Base-by-base conservation (phyloP, 2,113 vertebrate species). In the Ictidomys tridecemlineatus region DNA sequence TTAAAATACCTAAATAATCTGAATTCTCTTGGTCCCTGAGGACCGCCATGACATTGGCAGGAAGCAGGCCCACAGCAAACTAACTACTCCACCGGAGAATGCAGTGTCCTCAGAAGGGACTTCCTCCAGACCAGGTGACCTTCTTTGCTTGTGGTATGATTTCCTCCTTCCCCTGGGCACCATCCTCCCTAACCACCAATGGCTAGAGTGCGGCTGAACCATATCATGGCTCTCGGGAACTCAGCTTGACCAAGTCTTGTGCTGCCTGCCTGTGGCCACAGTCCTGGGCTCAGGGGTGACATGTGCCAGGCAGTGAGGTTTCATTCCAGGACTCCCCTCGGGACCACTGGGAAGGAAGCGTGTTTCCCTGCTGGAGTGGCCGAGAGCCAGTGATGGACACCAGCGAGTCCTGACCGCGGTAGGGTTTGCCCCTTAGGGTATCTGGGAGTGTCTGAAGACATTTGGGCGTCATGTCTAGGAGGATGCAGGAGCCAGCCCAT, bases 81-180 rank as follows among this genome's bases (percentile, higher is more conserved):
- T 30, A 2, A 56, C 18, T 30, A 2, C 9, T 10, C 16, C 1
- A 10, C 0, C 0, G 39, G 30, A 22, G 61, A 7, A 37, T 2
- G n/a, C 9, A 26, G 42, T 10, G 14, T 53, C 51, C 48, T 51
- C 48, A 51, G 48, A 37, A 28, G 45, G 16, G 56, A 22, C 30
- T 48, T 48, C n/a, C 56, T 48, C 1, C 26, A 14, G 34, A 24
- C 51, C 4, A 24, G 4, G 3, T 2, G 12, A 42, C 12, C 4
- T 8, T 32, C 42, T n/a, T 32, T 16, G 61, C n/a, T 37, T 1
- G 18, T 16, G n/a, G 45, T 5, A 22, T 7, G 2, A 30, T 11
- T 45, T 9, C 65, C 18, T 53, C 65, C 2, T 30, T 17, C 17
- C 39, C 8, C 53, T 63, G 28, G 63, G 77, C 61, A 37, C n/a